Conservation (phyloP, 2,888 invertebrate species). For the Philopedon plagiatum region DNA sequence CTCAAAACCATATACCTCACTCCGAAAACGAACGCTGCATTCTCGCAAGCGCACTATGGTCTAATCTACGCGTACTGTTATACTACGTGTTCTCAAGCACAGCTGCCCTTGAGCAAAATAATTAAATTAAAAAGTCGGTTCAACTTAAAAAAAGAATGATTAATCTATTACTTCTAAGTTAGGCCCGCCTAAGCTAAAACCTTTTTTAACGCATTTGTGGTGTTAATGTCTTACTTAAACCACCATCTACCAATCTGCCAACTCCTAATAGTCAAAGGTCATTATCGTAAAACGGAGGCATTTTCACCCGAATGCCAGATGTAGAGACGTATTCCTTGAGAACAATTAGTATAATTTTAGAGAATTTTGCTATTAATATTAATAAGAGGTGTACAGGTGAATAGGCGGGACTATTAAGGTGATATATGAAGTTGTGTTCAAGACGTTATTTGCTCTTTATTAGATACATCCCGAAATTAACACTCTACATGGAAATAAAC, state of each 20-base stretch:
- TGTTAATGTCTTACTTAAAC: too few species aligned
- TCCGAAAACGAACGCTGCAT: too few species aligned
- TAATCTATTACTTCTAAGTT: too few species aligned
- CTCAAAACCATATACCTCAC: too few species aligned
- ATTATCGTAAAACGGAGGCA: slow-evolving; percentile 1
- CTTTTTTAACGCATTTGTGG: too few species aligned
- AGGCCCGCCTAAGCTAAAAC: too few species aligned
- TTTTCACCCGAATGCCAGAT: slow-evolving; percentile 20
- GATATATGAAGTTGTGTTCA: slow-evolving; percentile 34
- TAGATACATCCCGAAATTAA: slow-evolving; percentile 26
- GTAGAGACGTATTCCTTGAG: slow-evolving; percentile 16
- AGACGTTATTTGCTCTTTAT: slow-evolving; percentile 32
- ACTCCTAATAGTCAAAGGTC: slow-evolving; percentile 16
- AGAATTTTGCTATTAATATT: slow-evolving; percentile 41
- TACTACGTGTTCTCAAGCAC: too few species aligned
- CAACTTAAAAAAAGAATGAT: too few species aligned
- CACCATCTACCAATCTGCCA: neutral
- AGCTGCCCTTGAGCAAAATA: too few species aligned
- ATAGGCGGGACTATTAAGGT: slow-evolving; percentile 28
- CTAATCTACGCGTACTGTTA: too few species aligned
- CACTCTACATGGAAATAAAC: slow-evolving; percentile 12
- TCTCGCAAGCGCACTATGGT: too few species aligned
- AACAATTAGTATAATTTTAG: slow-evolving; percentile 36
- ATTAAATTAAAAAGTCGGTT: too few species aligned
- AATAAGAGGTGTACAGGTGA: slow-evolving; percentile 38